These are phyloP conservation scores for Biston betularia DNA, from an alignment of 2,888 invertebrate species.

Conservation along the genomic window DNA sequence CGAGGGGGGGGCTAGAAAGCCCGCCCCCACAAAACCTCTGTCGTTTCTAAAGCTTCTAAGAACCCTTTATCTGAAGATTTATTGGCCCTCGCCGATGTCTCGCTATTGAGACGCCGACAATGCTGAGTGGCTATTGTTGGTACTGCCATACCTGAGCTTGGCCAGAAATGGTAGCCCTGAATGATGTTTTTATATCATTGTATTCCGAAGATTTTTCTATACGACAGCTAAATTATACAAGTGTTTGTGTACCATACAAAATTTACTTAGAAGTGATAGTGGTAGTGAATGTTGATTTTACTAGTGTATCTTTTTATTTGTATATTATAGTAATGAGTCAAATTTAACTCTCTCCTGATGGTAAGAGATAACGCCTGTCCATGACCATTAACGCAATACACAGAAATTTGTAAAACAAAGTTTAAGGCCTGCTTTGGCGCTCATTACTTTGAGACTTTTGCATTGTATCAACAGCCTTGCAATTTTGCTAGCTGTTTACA, in stretches of 20 bases:
- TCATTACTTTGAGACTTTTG: no score
- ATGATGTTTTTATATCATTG: constrained; percentile 7
- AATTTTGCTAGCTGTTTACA: no score
- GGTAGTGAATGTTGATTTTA: no score
- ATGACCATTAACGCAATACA: no score
- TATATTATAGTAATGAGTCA: no score
- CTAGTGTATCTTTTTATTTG: no score
- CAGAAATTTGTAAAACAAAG: no score
- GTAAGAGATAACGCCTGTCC: no score
- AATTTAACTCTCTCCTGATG: no score
- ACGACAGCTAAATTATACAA: not conserved
- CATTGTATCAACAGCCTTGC: no score
- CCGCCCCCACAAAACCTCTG: constrained; percentile 33
- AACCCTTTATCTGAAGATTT: constrained; percentile 42
- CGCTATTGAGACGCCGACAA: constrained; percentile 35
- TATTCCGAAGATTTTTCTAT: not conserved
- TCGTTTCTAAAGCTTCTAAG: constrained; percentile 28
- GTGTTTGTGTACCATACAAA: not conserved
- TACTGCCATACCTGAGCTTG: constrained; percentile 15
- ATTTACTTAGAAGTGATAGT: no score
- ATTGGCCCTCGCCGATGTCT: constrained; percentile 34
- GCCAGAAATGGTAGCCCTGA: not conserved
- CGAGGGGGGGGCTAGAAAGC: constrained; percentile 9
- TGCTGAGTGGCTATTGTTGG: constrained; percentile 31
- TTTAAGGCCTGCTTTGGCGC: no score